Evolutionary conservation across 1,140 invertebrate species (phyloP), one percentile per base, ranked within the genome.

Genomic region (Drosophila micromelanica): DNA sequence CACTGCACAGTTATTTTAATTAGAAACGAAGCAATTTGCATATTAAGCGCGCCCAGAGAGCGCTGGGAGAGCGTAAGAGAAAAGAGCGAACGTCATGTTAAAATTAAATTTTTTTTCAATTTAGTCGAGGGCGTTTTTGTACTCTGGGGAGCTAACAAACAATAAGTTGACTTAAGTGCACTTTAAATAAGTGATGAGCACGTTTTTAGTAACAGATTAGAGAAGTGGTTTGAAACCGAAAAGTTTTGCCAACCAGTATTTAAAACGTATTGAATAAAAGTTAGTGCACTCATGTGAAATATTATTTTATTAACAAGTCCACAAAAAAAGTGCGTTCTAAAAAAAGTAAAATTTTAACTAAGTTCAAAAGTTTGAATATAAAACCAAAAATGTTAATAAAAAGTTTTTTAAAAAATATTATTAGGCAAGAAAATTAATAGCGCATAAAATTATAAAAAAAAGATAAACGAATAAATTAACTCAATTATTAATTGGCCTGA

Each of bases 11-110:
- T 79, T 89, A 89, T 87, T 87, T 89, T 89, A 87, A 87, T 87
- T 87, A 87, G 82, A 87, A 82, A 79, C 82, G 72, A 87, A 87
- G 78, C 87, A 87, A 87, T 87, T 87, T 87, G 84, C 84, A 89
- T 89, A 73, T 74, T 89, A 76, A 82, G 52, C 62, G 60, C 54
- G 23, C 55, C 42, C 46, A 27, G n/a, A 37, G 17, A 38, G 40
- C 48, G 9, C 12, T 42, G 27, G 23, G 8, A 61, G 13, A 23
- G 13, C 11, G 9, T 40, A 8, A 11, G 30, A 40, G 40, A 55
- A 13, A 27, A 32, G 13, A 30, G 42, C 13, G 2, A 48, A 32
- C 23, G 17, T 55, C 49, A 56, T 70, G 68, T 54, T 60, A 57
- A 69, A 55, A 69, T 62, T 69, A 60, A 54, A 57, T 52, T 67